Evolutionary conservation across 2,888 invertebrate species (phyloP), one percentile per base, ranked within the genome.

Genomic region (Megastigmus dorsalis): DNA sequence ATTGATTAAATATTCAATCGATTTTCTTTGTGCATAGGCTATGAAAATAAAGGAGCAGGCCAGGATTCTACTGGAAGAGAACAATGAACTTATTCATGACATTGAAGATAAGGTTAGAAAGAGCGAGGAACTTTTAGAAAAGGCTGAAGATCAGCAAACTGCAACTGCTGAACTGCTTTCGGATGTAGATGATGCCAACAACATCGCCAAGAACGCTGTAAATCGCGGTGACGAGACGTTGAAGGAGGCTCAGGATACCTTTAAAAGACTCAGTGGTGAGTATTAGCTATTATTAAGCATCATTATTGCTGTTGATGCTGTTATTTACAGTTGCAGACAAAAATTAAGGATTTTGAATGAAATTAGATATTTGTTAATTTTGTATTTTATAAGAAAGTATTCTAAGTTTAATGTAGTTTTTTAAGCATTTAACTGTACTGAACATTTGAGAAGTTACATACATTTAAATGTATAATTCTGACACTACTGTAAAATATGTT

Each of bases 201-300:
- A 91, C 3, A 93, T 92, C 82, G 97, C 97, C 0, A 92, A 92
- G 71, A 92, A 94, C 63, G 97, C 98, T 1, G 95, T 97, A 0
- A 91, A 93, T 70, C 91, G 94, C 63, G 97, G 97, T 2, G 95
- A 97, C 82, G 92, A 92, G 79, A 95, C 95, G 0, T 89, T 96
- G 6, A 90, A 92, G 77, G 94, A 95, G 83, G 97, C 95, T 3
- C 93, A 94, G 82, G 92, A 93, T 65, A 97, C 96, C 0, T 92
- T 94, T 76, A 90, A 93, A 77, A 95, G 94, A 23, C 89, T 96
- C 20, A 90, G 92, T 86, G 91, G 93, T 93, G 85, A 85, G 20
- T 55, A n/a, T n/a, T n/a, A n/a, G n/a, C n/a, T n/a, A n/a, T n/a
- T n/a, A n/a, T n/a, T n/a, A n/a, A n/a, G n/a, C n/a, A n/a, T n/a